Evolutionary conservation across 2,888 invertebrate genomes (phyloP).

Genomic region (Dascillus cervinus): DNA sequence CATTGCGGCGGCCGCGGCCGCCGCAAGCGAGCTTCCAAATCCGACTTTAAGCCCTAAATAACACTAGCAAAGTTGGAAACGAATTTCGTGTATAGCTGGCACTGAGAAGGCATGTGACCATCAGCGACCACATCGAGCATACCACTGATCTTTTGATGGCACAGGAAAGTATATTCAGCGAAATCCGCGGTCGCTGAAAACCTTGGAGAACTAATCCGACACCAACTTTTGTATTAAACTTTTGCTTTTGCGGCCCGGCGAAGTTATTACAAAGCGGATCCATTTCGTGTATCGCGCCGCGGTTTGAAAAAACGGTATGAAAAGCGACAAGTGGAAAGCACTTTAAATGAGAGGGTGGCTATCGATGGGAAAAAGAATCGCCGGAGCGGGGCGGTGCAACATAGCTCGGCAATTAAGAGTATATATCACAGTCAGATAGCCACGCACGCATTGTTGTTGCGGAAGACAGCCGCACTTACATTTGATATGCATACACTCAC

Average conservation of each 20-base stretch:
- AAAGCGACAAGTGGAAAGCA: no score
- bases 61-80: slow-evolving; percentile 23
- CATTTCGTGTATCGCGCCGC: no score
- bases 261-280: neutral
- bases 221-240: slow-evolving; percentile 25
- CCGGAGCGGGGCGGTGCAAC: slow-evolving; percentile 2
- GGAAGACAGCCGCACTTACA: slow-evolving; percentile 5
- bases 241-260: slow-evolving; percentile 16
- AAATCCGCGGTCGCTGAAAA: slow-evolving; percentile 15
- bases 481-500: slow-evolving; percentile 34
- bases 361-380: neutral
- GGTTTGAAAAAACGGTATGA: no score
- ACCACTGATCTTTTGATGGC: slow-evolving; percentile 22
- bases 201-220: slow-evolving; percentile 14
- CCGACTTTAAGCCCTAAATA: slow-evolving; percentile 24
- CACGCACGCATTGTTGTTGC: neutral
- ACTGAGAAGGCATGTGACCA: slow-evolving; percentile 14
- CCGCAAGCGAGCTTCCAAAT: slow-evolving; percentile 13
- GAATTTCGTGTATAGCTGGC: slow-evolving; percentile 18
- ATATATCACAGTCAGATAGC: slow-evolving; percentile 12
- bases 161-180: slow-evolving; percentile 17
- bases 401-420: slow-evolving; percentile 12
- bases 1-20: slow-evolving; percentile 13
- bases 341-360: neutral
- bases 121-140: slow-evolving; percentile 21